A percentile compares a stretch with the other conserved stretches of the same genome.
phyloP scores from a whole-genome alignment of 2,113 vertebrate genomes.

The Eclectus roratus region DNA sequence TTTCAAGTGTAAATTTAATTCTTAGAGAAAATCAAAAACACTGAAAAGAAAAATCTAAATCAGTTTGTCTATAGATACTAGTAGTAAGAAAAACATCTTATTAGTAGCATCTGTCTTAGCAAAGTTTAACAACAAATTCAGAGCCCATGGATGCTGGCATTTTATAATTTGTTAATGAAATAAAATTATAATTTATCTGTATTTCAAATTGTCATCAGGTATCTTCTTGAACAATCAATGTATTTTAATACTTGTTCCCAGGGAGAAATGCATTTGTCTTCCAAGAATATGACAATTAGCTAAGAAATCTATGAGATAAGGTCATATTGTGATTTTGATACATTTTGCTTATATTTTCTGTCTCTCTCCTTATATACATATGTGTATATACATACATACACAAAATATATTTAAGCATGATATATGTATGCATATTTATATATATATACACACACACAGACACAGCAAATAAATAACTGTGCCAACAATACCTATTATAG shows the following conservation, averaged over 20 bases:
- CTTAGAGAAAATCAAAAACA: background rate
- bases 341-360: background rate
- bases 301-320: background rate
- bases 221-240: conserved; percentile 1
- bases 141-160: background rate
- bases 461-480: background rate
- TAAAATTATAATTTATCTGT: conserved; percentile 39
- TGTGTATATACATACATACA: background rate
- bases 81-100: background rate
- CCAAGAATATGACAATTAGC: conserved; percentile 28
- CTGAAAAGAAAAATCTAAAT: conserved; percentile 8
- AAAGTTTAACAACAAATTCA: background rate
- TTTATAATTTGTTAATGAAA: conserved; percentile 32
- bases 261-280: conserved; percentile 11
- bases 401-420: background rate
- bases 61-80: background rate
- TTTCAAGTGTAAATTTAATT: background rate
- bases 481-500: background rate
- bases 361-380: background rate
- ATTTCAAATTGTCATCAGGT: conserved; percentile 21
- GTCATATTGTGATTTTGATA: background rate
- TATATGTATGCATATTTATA: background rate
- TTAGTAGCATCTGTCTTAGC: background rate
- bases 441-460: fast-evolving
- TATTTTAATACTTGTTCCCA: background rate